phyloP scores from a whole-genome alignment of 2,888 invertebrate species.

The Patella ulyssiponensis region DNA sequence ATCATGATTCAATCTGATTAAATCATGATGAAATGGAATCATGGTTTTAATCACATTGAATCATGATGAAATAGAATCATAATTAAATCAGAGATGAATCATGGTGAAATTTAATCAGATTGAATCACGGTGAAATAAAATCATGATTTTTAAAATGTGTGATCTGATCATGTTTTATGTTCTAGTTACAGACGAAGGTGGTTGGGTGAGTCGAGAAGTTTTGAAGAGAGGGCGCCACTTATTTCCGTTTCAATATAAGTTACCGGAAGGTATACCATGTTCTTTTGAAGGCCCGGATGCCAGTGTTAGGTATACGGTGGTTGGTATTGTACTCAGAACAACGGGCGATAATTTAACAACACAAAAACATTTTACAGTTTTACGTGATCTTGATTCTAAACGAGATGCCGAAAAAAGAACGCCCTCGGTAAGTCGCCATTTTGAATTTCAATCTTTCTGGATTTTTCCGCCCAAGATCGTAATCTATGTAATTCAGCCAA shows the following conservation, averaged over 20 bases:
- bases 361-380: constrained; percentile 58
- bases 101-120: no score
- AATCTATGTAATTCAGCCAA: no score
- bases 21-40: no score
- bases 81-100: no score
- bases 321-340: constrained; percentile 60
- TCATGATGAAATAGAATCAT: no score
- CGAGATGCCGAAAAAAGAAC: constrained; percentile 44
- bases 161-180: not conserved
- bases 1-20: no score
- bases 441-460: no score
- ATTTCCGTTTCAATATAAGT: constrained; percentile 66
- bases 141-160: no score
- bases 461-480: no score
- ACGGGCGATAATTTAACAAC: constrained; percentile 59
- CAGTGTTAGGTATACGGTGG: constrained; percentile 62
- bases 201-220: constrained; percentile 64
- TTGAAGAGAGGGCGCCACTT: constrained; percentile 64
- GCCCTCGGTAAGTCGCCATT: constrained; percentile 33
- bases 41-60: no score
- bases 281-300: constrained; percentile 66
- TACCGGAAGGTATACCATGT: constrained; percentile 64
- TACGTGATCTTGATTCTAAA: constrained; percentile 56
- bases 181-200: constrained; percentile 59
- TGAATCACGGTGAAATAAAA: no score